Percentiles rank a stretch among this genome's conserved stretches.
Conservation (phyloP, 2,113 vertebrate genomes). For the Channa maculata region DNA sequence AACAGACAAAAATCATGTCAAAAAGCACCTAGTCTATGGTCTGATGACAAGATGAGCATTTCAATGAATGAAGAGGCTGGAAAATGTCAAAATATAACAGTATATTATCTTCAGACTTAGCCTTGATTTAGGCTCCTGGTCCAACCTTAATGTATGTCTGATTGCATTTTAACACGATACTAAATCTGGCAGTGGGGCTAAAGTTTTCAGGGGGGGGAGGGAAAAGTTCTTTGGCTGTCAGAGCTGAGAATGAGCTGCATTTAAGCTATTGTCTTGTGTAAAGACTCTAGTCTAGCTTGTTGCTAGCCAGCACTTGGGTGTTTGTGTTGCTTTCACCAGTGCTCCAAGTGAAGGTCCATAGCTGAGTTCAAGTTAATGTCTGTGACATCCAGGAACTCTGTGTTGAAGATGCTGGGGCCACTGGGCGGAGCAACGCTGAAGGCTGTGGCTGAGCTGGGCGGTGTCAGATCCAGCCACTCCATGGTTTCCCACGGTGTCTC, state of each 20-base stretch:
- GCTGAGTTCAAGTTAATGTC: conserved; percentile 95
- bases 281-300: conserved; percentile 3
- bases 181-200: conserved; percentile 14
- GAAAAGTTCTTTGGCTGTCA: conserved; percentile 42
- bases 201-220: conserved; percentile 9
- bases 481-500: conserved; percentile 97
- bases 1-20: conserved; percentile 36
- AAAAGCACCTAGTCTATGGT: conserved; percentile 42
- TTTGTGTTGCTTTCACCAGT: conserved; percentile 86
- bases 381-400: conserved; percentile 94
- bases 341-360: conserved; percentile 96
- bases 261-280: conserved; percentile 11
- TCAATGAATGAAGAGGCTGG: conserved; percentile 1
- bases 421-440: conserved; percentile 86
- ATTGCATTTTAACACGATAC: not conserved
- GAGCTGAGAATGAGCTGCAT: conserved; percentile 12
- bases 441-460: conserved; percentile 88
- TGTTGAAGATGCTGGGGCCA: conserved; percentile 93
- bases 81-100: not conserved
- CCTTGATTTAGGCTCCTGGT: not conserved
- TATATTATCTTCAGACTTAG: not conserved
- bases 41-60: conserved; percentile 1
- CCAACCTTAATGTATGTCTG: not conserved
- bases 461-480: conserved; percentile 97
- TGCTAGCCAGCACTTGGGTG: conserved; percentile 2